A percentile compares a stretch with the other conserved stretches of the same genome.
These are phyloP conservation scores for Ischnura elegans DNA, from an alignment of 2,888 invertebrate species.

Conservation along the genomic window DNA sequence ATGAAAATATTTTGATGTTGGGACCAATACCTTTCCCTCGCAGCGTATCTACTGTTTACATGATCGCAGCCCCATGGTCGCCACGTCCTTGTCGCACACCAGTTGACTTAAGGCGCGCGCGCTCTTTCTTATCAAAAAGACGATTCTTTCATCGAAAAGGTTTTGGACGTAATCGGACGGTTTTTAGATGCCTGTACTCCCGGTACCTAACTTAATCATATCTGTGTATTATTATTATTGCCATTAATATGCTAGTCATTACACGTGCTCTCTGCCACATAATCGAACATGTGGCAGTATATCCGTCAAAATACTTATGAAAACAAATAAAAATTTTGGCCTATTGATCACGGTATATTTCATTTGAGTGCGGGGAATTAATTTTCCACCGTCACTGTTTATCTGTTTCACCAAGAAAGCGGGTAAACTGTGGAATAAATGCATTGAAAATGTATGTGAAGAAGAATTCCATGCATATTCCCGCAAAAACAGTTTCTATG, in stretches of 20 bases:
- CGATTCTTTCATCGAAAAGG: conserved; percentile 22
- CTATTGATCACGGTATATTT: background rate
- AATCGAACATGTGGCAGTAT: background rate
- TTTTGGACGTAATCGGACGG: conserved; percentile 10
- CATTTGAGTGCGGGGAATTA: background rate
- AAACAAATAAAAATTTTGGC: background rate
- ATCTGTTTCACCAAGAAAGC: background rate
- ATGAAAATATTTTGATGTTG: no score
- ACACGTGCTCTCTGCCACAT: background rate
- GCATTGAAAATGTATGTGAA: background rate
- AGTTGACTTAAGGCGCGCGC: no score
- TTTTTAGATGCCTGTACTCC: conserved; percentile 5
- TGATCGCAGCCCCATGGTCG: no score
- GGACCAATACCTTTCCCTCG: no score
- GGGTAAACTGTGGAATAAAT: background rate
- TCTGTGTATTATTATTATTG: background rate
- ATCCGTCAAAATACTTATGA: background rate
- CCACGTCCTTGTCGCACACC: no score
- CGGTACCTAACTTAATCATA: no score
- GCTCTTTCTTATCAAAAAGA: background rate
- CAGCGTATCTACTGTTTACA: no score
- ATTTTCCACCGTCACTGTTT: background rate
- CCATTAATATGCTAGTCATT: no score
- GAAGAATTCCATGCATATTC: background rate
- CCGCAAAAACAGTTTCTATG: background rate